These are phyloP conservation scores for Eilema sororculum DNA, from an alignment of 2,888 invertebrate genomes.

Conservation along the genomic window DNA sequence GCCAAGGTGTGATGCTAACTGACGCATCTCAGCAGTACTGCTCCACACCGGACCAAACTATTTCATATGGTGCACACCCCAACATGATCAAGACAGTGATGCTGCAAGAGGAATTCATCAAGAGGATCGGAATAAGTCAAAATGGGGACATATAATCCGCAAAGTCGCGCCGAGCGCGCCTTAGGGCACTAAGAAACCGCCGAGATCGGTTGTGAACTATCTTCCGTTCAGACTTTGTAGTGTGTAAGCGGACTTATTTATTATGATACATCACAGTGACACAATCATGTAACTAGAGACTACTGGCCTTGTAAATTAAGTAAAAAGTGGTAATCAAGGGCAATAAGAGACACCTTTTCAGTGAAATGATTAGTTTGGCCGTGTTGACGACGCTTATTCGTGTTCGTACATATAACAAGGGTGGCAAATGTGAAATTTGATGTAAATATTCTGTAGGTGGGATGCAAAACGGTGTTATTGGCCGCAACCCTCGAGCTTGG, in stretches of 20 bases:
- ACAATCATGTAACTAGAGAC: conserved; percentile 60
- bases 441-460: conserved; percentile 49
- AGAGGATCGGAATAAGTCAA: conserved; percentile 85
- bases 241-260: conserved; percentile 85
- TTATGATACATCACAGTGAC: conserved; percentile 83
- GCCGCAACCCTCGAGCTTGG: conserved; percentile 34
- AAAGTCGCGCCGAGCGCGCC: conserved; percentile 84
- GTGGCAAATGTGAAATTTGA: conserved; percentile 47
- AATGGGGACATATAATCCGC: conserved; percentile 86
- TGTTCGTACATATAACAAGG: conserved; percentile 53
- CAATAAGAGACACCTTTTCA: conserved; percentile 57
- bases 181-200: conserved; percentile 83
- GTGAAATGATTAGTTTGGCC: conserved; percentile 67
- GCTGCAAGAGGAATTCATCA: conserved; percentile 85
- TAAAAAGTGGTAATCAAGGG: conserved; percentile 59
- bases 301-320: conserved; percentile 68
- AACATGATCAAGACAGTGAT: conserved; percentile 85
- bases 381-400: conserved; percentile 73
- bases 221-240: conserved; percentile 82
- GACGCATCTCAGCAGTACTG: conserved; percentile 80
- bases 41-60: conserved; percentile 74
- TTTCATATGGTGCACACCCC: conserved; percentile 77
- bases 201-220: conserved; percentile 84
- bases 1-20: conserved; percentile 78
- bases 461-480: conserved; percentile 31